Evolutionary conservation across 64 coral and sea anemone genomes (phyloP), one percentile per base, ranked within the genome.

Genomic region (Actinia tenebrosa): DNA sequence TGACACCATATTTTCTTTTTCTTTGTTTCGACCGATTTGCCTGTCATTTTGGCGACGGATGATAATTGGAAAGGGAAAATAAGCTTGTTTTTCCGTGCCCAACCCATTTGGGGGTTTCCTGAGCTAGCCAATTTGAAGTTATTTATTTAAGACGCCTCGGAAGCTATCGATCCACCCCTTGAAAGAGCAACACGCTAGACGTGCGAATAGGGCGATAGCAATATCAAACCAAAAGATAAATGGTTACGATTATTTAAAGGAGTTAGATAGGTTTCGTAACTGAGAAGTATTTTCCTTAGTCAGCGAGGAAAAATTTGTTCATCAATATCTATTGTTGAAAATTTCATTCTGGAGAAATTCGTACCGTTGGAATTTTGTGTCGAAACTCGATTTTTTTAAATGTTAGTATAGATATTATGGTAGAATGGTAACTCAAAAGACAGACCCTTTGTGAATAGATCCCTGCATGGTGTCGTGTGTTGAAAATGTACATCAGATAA

Each of bases 121-220:
- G 69, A 75, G 7, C 25, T 13, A 75, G 25, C 23, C 69, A 75
- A 75, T 75, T 75, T 75, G 20, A 13, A 75, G 22, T 75, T 75
- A 75, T 75, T 75, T 75, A 75, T 42, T 75, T 75, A 75, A 75
- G 69, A 75, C 69, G 27, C 5, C 69, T 75, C 69, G 69, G 69
- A 75, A 75, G 69, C 69, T 75, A 75, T 75, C 26, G 69, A 75
- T 15, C 69, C 69, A 75, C 69, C 69, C 69, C 69, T 75, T 75
- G 37, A 42, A 71, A 71, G 26, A 75, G 22, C 13, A 75, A 75
- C 69, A 75, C 69, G 69, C 69, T 75, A 75, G 19, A 75, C 26
- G 69, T 75, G 69, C 25, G 69, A 75, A 25, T 75, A 1, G n/a
- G 27, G 13, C 25, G 69, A 42, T 75, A 42, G 22, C 69, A 75